These are phyloP conservation scores for Syrrhaptes paradoxus DNA, from an alignment of 2,113 vertebrate species.

Conservation along the genomic window DNA sequence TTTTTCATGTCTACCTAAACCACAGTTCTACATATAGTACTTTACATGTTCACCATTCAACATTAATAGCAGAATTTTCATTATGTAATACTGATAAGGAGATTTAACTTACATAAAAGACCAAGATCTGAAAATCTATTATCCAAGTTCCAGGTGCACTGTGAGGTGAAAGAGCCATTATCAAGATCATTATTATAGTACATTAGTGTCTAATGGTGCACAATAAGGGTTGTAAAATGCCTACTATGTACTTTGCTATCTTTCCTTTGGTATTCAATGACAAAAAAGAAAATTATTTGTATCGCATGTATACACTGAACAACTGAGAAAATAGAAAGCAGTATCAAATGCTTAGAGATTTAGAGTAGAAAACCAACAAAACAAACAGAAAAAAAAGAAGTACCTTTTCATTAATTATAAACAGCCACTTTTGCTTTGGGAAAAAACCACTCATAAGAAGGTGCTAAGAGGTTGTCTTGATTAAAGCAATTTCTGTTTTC, in stretches of 20 bases:
- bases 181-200: conserved; percentile 24
- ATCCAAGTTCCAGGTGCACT: neutral
- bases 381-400: neutral
- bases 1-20: neutral
- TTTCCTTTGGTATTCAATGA: neutral
- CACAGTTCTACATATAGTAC: neutral
- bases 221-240: conserved; percentile 1
- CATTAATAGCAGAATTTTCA: neutral
- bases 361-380: neutral
- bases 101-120: neutral
- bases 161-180: conserved; percentile 41
- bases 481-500: neutral
- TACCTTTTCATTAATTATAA: neutral
- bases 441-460: neutral
- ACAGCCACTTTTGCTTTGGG: neutral
- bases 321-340: neutral
- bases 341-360: neutral
- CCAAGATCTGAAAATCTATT: neutral
- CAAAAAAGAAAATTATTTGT: neutral
- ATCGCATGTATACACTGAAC: neutral
- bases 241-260: neutral
- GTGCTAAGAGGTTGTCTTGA: neutral
- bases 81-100: neutral
- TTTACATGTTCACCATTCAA: neutral
- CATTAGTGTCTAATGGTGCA: conserved; percentile 22